Percentiles rank a stretch among this genome's conserved stretches.
Conservation (phyloP, 2,113 vertebrate genomes). For the Pomatorhinus ruficollis region DNA sequence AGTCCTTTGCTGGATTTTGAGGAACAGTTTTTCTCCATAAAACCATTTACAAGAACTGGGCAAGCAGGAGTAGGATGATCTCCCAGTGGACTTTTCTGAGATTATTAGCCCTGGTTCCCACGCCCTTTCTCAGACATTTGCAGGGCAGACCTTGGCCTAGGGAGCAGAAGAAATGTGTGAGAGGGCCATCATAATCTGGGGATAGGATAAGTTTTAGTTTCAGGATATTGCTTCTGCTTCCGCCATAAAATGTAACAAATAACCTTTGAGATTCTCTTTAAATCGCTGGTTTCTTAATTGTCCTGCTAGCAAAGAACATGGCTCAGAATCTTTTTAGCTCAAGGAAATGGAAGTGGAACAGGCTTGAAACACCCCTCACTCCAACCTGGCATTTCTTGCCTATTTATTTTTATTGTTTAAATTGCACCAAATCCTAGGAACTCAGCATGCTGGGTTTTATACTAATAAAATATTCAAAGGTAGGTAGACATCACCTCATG, state of each 20-base stretch:
- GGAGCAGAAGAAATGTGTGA: background rate
- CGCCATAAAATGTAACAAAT: background rate
- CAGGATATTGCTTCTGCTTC: background rate
- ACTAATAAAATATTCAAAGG: background rate
- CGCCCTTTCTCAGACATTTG: rapidly evolving
- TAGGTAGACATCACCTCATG: background rate
- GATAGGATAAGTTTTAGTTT: background rate
- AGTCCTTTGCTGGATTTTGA: background rate
- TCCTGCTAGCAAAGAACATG: background rate
- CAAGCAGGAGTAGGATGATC: rapidly evolving
- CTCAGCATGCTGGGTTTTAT: background rate
- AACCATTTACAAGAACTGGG: background rate
- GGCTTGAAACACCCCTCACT: background rate
- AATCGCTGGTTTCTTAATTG: background rate
- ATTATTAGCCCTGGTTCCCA: background rate
- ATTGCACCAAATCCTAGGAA: background rate
- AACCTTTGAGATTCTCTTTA: background rate
- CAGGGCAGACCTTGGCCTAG: background rate
- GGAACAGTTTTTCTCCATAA: background rate
- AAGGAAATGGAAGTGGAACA: background rate
- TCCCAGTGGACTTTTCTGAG: background rate
- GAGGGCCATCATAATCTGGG: background rate
- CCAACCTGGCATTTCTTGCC: background rate
- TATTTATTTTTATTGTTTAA: background rate
- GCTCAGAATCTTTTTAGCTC: background rate